A percentile compares a stretch with the other conserved stretches of the same genome.
These are phyloP conservation scores for Malurus alboscapulatus DNA, from an alignment of 2,113 vertebrate genomes.

Conservation along the genomic window DNA sequence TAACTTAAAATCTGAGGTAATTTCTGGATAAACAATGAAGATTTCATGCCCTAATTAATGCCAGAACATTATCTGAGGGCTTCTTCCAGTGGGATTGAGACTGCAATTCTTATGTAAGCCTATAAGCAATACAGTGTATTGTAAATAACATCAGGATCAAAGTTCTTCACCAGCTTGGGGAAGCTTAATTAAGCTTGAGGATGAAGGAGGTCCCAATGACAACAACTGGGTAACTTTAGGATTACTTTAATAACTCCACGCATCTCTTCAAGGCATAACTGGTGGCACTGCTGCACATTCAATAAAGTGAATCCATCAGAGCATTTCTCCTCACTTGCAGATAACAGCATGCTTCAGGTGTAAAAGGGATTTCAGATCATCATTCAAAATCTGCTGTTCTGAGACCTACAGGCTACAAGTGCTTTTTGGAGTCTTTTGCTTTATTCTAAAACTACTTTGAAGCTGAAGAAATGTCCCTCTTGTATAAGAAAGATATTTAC, in stretches of 20 bases:
- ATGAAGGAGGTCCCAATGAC: background rate
- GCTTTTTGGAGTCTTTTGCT: background rate
- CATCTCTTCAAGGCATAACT: background rate
- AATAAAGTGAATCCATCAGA: background rate
- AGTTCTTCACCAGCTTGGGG: background rate
- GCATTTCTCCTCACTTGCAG: background rate
- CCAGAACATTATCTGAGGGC: background rate
- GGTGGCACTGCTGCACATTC: background rate
- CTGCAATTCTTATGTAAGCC: background rate
- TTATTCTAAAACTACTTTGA: background rate
- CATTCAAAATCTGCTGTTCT: background rate
- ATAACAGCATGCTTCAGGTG: background rate
- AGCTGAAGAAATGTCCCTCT: background rate
- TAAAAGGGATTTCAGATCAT: background rate
- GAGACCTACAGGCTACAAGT: background rate
- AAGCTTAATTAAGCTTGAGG: background rate
- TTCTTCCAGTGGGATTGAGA: background rate
- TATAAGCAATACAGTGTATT: background rate
- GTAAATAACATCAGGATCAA: background rate
- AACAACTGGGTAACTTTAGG: background rate
- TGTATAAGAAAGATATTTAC: background rate
- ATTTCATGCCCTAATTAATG: background rate
- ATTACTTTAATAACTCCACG: background rate
- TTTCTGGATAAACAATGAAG: background rate
- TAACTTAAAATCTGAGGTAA: background rate